Evolutionary conservation across 1,140 invertebrate genomes (phyloP).

Genomic region (Zaprionus inermis): DNA sequence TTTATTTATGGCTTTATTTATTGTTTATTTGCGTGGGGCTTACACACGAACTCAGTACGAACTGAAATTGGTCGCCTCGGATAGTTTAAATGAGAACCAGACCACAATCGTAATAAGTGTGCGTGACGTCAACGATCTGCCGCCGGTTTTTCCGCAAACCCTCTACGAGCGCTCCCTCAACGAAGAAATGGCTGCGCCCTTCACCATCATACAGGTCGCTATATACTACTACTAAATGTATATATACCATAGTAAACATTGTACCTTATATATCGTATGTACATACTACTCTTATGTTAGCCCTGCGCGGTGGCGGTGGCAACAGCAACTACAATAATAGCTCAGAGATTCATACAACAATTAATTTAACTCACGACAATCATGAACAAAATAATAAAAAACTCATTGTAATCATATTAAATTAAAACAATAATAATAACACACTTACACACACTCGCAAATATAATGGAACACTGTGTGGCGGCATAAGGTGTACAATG

Average conservation of each 20-base stretch:
- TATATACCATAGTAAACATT: slow-evolving; percentile 19
- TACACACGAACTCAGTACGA: slow-evolving; percentile 87
- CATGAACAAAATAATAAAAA: slow-evolving; percentile 37
- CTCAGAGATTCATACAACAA: slow-evolving; percentile 53
- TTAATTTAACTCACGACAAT: slow-evolving; percentile 69
- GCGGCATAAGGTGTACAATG: slow-evolving; percentile 35
- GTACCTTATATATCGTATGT: slow-evolving; percentile 22
- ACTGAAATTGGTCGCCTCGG: slow-evolving; percentile 93
- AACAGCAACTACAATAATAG: neutral
- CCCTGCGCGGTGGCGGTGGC: neutral
- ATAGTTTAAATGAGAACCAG: slow-evolving; percentile 93
- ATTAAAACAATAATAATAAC: slow-evolving; percentile 18
- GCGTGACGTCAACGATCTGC: slow-evolving; percentile 92
- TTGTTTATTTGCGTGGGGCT: slow-evolving; percentile 47
- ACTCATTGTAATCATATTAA: neutral
- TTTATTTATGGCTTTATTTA: slow-evolving; percentile 51
- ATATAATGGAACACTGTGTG: slow-evolving; percentile 2
- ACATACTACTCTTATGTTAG: neutral
- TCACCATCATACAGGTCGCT: slow-evolving; percentile 88
- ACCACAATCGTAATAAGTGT: slow-evolving; percentile 91
- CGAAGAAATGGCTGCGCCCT: slow-evolving; percentile 87
- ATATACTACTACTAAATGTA: slow-evolving; percentile 26
- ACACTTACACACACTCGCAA: slow-evolving; percentile 5
- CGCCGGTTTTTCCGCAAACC: slow-evolving; percentile 90
- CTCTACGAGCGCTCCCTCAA: slow-evolving; percentile 88